phyloP scores from a whole-genome alignment of 2,797 vertebrate genomes.

The Tachyglossus aculeatus region DNA sequence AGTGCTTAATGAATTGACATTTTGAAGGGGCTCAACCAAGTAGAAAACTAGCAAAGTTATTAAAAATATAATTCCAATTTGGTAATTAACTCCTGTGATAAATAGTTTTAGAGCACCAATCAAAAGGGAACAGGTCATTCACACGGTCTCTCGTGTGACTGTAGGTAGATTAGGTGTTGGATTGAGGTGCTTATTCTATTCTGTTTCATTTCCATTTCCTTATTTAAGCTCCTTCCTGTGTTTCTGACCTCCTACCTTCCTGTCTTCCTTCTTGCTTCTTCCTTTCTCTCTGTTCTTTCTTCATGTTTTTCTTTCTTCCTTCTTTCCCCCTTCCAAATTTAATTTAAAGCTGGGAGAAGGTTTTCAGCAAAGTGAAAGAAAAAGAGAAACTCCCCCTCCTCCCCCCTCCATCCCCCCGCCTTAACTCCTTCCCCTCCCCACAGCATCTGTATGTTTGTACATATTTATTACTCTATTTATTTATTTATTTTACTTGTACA shows the following conservation, averaged over 20 bases:
- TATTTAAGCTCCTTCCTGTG: too few relatives aligned
- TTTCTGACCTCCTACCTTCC: too few relatives aligned
- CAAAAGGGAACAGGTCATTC: constrained; percentile 13
- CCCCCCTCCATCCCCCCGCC: too few relatives aligned
- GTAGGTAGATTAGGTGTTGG: constrained; percentile 30
- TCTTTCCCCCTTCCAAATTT: constrained; percentile 37
- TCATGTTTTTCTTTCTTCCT: constrained; percentile 25
- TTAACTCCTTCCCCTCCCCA: too few relatives aligned
- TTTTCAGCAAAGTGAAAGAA: constrained; percentile 50
- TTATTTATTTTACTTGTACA: too few relatives aligned
- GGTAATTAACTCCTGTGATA: background rate
- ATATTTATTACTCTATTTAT: too few relatives aligned
- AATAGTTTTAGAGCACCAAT: constrained; percentile 43
- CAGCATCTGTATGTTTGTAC: too few relatives aligned
- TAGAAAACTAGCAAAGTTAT: background rate
- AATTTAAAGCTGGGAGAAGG: constrained; percentile 50
- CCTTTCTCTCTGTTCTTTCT: too few relatives aligned
- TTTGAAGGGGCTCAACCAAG: background rate
- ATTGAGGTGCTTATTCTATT: constrained; percentile 19
- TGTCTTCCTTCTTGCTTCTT: too few relatives aligned
- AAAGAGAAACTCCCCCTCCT: too few relatives aligned
- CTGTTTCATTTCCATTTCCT: too few relatives aligned
- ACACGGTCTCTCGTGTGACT: constrained; percentile 23
- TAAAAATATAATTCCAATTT: background rate
- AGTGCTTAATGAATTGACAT: background rate